Conservation (phyloP, 2,797 vertebrate species). For the Parauchenoglanis punctatus region DNA sequence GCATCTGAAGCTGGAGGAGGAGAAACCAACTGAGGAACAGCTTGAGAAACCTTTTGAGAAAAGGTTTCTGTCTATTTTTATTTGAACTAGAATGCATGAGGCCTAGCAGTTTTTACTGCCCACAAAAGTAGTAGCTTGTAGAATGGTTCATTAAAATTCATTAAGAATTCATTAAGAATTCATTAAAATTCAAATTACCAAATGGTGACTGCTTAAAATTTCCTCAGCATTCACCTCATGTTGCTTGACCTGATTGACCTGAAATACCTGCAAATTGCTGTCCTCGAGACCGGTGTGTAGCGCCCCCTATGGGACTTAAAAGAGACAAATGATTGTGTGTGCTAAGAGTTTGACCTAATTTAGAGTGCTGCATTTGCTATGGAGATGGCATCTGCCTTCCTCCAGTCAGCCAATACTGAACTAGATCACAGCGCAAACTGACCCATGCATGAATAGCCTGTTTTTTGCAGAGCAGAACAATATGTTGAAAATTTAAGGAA, state of each 20-base stretch:
- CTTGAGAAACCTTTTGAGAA: neutral
- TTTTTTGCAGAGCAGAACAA: neutral
- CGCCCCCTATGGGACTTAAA: conserved; percentile 24
- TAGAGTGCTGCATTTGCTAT: neutral
- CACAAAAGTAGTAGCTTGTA: neutral
- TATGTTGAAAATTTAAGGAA: neutral
- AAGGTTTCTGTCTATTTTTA: neutral
- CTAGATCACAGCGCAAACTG: neutral
- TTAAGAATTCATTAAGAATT: too few species aligned
- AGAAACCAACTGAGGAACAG: neutral
- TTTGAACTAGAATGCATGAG: neutral
- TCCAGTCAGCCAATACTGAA: conserved; percentile 4
- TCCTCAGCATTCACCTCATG: neutral
- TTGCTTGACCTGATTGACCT: neutral
- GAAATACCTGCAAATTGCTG: neutral
- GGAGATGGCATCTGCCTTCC: neutral
- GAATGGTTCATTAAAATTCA: neutral
- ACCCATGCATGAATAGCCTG: neutral
- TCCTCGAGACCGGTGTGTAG: neutral
- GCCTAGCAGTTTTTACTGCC: too few species aligned
- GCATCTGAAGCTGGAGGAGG: neutral
- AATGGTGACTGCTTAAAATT: neutral
- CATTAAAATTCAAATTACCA: neutral
- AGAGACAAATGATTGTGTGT: neutral
- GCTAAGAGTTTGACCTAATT: conserved; percentile 18